Evolutionary conservation across 2,888 invertebrate genomes (phyloP).

Genomic region (Diarsia mendica): DNA sequence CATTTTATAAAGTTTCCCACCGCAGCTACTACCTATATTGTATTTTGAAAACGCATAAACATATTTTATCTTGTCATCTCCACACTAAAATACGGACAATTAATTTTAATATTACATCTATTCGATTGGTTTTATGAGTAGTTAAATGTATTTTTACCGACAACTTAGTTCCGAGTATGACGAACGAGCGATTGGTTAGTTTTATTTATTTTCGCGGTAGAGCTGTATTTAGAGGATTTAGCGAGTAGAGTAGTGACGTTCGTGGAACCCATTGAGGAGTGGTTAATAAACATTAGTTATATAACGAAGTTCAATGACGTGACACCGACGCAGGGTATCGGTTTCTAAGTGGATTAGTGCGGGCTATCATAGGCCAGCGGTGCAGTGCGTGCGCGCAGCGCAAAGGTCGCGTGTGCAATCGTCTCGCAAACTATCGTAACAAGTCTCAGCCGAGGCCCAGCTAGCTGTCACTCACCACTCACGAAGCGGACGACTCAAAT

Average conservation of each 20-base stretch:
- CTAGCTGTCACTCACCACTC: slow-evolving; percentile 71
- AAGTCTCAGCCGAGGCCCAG: slow-evolving; percentile 53
- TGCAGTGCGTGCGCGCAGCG: slow-evolving; percentile 74
- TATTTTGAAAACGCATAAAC: slow-evolving; percentile 37
- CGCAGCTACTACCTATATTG: slow-evolving; percentile 4
- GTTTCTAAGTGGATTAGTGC: slow-evolving; percentile 80
- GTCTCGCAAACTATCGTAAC: slow-evolving; percentile 70
- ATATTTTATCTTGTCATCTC: slow-evolving; percentile 53
- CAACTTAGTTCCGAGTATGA: slow-evolving; percentile 66
- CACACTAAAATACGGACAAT: slow-evolving; percentile 64
- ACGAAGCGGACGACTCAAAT: slow-evolving; percentile 64
- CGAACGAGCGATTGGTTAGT: slow-evolving; percentile 54
- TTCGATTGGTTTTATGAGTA: slow-evolving; percentile 64
- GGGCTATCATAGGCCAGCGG: slow-evolving; percentile 78
- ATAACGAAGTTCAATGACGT: slow-evolving; percentile 72
- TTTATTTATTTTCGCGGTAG: slow-evolving; percentile 64
- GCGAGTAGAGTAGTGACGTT: slow-evolving; percentile 51
- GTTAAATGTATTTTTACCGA: slow-evolving; percentile 67
- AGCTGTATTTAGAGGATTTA: slow-evolving; percentile 46
- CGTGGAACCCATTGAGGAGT: slow-evolving; percentile 57
- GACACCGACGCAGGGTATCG: slow-evolving; percentile 68
- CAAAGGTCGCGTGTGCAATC: slow-evolving; percentile 78
- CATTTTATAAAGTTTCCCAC: slow-evolving; percentile 18
- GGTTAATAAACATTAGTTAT: slow-evolving; percentile 59
- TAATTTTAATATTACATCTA: slow-evolving; percentile 67